Evolutionary conservation across 2,888 invertebrate species (phyloP), one percentile per base, ranked within the genome.

Genomic region (Diachrysia chrysitis): DNA sequence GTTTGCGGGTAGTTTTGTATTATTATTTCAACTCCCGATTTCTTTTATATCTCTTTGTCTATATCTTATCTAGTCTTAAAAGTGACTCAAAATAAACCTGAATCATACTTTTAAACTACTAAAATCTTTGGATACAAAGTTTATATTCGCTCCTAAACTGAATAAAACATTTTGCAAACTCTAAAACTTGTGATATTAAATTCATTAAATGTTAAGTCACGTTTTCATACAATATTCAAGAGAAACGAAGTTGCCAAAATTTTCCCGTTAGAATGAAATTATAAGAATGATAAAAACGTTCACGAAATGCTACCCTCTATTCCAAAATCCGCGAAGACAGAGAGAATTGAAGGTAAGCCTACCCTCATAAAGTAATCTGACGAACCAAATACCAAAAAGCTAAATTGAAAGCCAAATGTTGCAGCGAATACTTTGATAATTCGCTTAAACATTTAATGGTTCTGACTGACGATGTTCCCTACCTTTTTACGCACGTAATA

Each of bases 401-500:
- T 60, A 73, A 67, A 64, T 61, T 63, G 19, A 63, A 71, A 68
- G 54, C 62, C 29, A 66, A 77, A 77, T 79, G 57, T 69, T 63
- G 37, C 58, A 68, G 55, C 64, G 17, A 63, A 75, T 65, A 65
- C 62, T 67, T 74, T 74, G 55, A 76, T 63, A 69, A 81, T 73
- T 66, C 59, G 21, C 62, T 55, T 75, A 73, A 81, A 72, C 68
- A 63, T 73, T 74, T 72, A 70, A 78, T 66, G 58, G 56, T 17
- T 60, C 51, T 42, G 68, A 78, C 42, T 69, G 71, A 73, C 68
- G 63, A 66, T 46, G 46, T 79, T 82, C 72, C 81, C 73, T 82
- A 81, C 82, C 81, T 82, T 85, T 85, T 83, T 81, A 81, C 79
- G 79, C 79, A 81, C 80, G 79, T 84, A 78, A 82, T 81, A 83